Conservation (phyloP, 2,888 invertebrate species). For the Spialia ferax region DNA sequence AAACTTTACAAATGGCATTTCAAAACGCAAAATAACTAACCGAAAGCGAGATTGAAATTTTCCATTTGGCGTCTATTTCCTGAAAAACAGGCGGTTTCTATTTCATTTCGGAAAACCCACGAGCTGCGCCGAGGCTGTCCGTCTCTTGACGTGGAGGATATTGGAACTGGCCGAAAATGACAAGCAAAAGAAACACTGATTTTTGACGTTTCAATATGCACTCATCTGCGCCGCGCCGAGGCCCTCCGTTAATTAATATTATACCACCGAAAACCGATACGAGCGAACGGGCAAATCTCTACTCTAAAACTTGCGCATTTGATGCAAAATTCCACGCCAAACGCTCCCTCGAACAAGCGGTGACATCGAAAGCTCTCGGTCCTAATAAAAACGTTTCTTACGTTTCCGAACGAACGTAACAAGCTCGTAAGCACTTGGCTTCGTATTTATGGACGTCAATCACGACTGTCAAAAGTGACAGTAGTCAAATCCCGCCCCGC, state of each 20-base stretch:
- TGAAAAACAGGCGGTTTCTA: constrained; percentile 77
- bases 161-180: constrained; percentile 80
- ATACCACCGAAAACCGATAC: constrained; percentile 51
- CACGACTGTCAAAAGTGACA: constrained; percentile 83
- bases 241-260: constrained; percentile 69
- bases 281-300: constrained; percentile 48
- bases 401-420: constrained; percentile 67
- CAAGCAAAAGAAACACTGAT: constrained; percentile 81
- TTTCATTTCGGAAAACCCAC: constrained; percentile 71
- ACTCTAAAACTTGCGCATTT: constrained; percentile 49
- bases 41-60: constrained; percentile 77
- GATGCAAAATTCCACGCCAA: constrained; percentile 43
- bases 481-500: constrained; percentile 81
- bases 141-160: constrained; percentile 79
- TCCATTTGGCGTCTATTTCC: constrained; percentile 79
- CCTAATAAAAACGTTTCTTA: constrained; percentile 72
- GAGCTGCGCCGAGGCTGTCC: constrained; percentile 64
- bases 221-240: constrained; percentile 68
- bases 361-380: constrained; percentile 67
- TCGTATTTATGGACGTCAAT: constrained; percentile 84
- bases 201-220: constrained; percentile 85
- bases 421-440: constrained; percentile 72
- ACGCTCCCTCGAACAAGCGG: constrained; percentile 34
- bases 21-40: constrained; percentile 65
- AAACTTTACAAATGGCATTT: constrained; percentile 39